A percentile compares a stretch with the other conserved stretches of the same genome.
Conservation (phyloP, 2,113 vertebrate genomes). For the Ginglymostoma cirratum region DNA sequence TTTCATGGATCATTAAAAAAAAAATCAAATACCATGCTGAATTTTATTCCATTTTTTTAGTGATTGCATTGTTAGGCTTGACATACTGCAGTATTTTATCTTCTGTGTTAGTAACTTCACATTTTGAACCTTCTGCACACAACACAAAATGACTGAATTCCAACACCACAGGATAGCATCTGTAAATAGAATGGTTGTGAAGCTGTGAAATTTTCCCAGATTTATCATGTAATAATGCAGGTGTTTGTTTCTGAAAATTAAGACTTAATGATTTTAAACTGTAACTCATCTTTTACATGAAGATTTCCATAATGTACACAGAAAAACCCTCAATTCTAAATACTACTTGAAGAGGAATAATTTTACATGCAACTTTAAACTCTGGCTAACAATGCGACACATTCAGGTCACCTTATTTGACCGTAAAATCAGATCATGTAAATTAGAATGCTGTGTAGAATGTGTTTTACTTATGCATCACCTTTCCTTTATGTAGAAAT, state of each 20-base stretch:
- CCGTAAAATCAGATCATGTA: background rate
- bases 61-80: background rate
- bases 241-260: too few species aligned
- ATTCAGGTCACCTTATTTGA: background rate
- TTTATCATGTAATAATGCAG: background rate
- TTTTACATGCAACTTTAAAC: background rate
- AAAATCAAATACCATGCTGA: background rate
- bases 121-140: background rate
- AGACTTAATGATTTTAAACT: too few species aligned
- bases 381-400: background rate
- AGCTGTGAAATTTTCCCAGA: background rate
- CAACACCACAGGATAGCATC: background rate
- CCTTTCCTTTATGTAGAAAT: background rate
- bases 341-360: background rate
- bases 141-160: background rate
- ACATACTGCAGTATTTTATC: background rate
- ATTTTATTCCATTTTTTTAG: background rate
- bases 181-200: background rate
- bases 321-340: background rate
- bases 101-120: background rate
- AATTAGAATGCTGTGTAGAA: background rate
- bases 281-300: too few species aligned
- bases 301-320: background rate
- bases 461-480: background rate
- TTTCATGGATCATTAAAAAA: background rate